A percentile compares a stretch with the other conserved stretches of the same genome.
Evolutionary conservation across 35 echinoderm and acorn worm genomes (phyloP).

Genomic region (Apostichopus parvimensis): DNA sequence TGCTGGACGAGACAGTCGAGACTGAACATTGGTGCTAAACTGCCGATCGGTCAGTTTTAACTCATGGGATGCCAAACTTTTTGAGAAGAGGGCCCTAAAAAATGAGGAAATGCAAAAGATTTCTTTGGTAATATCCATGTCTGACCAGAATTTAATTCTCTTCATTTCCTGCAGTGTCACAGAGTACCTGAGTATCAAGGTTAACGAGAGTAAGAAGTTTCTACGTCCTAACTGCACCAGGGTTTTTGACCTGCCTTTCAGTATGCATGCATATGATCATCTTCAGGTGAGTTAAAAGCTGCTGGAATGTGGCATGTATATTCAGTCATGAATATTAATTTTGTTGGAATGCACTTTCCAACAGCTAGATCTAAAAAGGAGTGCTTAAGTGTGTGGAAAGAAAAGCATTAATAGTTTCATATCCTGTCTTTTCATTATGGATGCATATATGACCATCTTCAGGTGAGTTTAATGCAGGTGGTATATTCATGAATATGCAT

Average conservation of each 20-base stretch:
- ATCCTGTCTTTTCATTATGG: slow-evolving; percentile 53
- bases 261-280: slow-evolving; percentile 90
- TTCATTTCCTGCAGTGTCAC: slow-evolving; percentile 36
- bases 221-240: slow-evolving; percentile 86
- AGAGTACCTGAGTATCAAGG: slow-evolving; percentile 66
- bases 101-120: too few species aligned
- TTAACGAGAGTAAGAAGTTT: slow-evolving; percentile 74
- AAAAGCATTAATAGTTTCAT: too few species aligned
- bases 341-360: too few species aligned
- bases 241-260: slow-evolving; percentile 72
- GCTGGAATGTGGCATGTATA: neutral
- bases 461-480: slow-evolving; percentile 38
- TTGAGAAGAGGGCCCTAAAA: too few species aligned
- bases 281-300: slow-evolving; percentile 60
- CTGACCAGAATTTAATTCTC: neutral
- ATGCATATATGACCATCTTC: slow-evolving; percentile 82
- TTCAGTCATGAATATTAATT: too few species aligned
- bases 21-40: too few species aligned
- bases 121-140: too few species aligned
- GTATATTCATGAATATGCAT: neutral
- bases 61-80: too few species aligned
- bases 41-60: too few species aligned
- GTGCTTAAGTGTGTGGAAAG: too few species aligned
- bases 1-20: too few species aligned
- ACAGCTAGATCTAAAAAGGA: too few species aligned